These are phyloP conservation scores for Macrochelys suwanniensis DNA, from an alignment of 2,797 vertebrate genomes.

Conservation along the genomic window DNA sequence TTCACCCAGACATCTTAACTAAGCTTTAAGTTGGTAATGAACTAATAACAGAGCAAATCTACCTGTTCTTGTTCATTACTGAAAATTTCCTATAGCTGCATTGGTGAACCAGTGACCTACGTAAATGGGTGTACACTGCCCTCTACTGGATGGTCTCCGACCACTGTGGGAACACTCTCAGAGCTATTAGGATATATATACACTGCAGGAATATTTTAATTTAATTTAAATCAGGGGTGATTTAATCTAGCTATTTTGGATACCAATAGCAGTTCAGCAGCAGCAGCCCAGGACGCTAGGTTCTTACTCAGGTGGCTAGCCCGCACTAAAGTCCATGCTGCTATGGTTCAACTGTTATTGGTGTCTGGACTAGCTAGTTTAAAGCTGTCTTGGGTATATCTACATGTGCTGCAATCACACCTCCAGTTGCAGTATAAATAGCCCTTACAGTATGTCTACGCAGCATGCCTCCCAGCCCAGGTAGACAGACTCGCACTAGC, in stretches of 20 bases:
- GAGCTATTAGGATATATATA: background rate
- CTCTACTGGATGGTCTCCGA: background rate
- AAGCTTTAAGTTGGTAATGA: background rate
- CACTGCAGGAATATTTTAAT: too few relatives aligned
- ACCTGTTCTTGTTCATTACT: background rate
- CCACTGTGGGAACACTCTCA: background rate
- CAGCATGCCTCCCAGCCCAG: background rate
- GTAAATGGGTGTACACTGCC: background rate
- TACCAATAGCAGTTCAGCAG: background rate
- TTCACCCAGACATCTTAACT: background rate
- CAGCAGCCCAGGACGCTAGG: background rate
- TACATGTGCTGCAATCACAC: background rate
- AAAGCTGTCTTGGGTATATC: background rate
- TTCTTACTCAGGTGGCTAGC: background rate
- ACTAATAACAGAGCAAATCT: background rate
- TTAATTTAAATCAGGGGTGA: background rate
- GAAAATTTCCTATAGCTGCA: background rate
- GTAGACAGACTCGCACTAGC: background rate
- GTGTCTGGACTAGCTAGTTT: background rate
- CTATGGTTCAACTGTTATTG: background rate
- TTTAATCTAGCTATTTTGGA: background rate
- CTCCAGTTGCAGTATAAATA: background rate
- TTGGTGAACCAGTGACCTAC: background rate
- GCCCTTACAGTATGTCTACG: background rate
- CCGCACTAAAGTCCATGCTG: background rate